Percentiles rank a stretch among this genome's conserved stretches.
Conservation (phyloP, 1,140 invertebrate species). For the Caenorhabditis briggsae region DNA sequence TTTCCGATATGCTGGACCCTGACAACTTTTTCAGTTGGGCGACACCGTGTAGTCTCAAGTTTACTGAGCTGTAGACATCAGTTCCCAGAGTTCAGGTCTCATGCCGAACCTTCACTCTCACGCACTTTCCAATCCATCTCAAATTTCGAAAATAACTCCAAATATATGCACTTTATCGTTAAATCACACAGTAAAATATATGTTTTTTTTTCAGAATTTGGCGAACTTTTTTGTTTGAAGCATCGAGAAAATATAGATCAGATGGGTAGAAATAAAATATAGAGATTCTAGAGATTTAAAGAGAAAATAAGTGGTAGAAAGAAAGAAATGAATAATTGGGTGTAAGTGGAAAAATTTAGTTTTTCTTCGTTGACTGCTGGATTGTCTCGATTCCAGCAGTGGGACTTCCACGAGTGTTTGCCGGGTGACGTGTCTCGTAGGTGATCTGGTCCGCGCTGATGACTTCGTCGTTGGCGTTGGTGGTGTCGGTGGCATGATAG, state of each 20-base stretch:
- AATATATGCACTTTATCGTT: slow-evolving; percentile 33
- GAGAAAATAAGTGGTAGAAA: not conserved
- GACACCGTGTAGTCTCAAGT: no score
- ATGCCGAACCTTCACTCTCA: not conserved
- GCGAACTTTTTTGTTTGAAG: not conserved
- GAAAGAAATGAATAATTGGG: no score
- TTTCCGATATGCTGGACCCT: no score
- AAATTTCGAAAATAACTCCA: not conserved
- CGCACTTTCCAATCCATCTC: no score
- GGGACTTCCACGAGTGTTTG: not conserved
- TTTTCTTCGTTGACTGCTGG: not conserved
- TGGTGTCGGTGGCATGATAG: slow-evolving; percentile 11
- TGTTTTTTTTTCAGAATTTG: not conserved
- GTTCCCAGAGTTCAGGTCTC: not conserved
- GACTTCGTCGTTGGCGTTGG: not conserved
- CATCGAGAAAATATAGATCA: no score
- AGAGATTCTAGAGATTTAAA: not conserved
- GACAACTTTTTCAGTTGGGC: no score
- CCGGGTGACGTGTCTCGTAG: slow-evolving; percentile 15
- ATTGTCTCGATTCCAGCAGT: not conserved
- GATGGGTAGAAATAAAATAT: not conserved
- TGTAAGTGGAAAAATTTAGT: not conserved
- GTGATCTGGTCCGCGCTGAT: slow-evolving; percentile 39
- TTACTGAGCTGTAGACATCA: no score
- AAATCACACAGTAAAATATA: not conserved